A percentile compares a stretch with the other conserved stretches of the same genome.
Evolutionary conservation across 2,888 invertebrate species (phyloP).

Genomic region (Thera britannica): DNA sequence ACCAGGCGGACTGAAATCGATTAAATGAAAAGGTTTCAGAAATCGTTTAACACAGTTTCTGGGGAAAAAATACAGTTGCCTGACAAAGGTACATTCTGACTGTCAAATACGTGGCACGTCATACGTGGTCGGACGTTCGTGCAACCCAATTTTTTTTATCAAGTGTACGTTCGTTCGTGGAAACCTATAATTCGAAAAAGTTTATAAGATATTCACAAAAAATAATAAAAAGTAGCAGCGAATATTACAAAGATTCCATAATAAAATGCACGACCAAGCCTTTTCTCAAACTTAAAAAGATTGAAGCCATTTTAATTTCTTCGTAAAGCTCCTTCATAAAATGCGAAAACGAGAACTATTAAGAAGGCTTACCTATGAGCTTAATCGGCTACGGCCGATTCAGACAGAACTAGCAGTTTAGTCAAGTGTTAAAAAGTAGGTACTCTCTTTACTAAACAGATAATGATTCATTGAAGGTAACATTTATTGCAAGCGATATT

Average conservation of each 20-base stretch:
- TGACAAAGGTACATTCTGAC: too few species aligned
- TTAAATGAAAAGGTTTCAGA: background rate
- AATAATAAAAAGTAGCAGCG: background rate
- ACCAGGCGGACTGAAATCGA: background rate
- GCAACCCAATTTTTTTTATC: too few species aligned
- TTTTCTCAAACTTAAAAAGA: background rate
- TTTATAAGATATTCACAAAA: background rate
- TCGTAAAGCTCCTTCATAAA: conserved; percentile 4
- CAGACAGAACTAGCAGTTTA: background rate
- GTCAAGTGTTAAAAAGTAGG: background rate
- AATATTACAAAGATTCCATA: background rate
- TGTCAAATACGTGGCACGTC: too few species aligned
- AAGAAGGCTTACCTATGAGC: conserved; percentile 1
- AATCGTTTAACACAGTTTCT: background rate
- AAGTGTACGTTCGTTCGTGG: too few species aligned
- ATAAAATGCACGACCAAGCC: background rate
- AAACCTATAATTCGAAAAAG: too few species aligned
- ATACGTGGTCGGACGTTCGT: too few species aligned
- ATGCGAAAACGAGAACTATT: background rate
- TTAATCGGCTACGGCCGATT: background rate
- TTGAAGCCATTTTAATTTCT: background rate
- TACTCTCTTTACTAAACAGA: too few species aligned
- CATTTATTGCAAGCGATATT: too few species aligned
- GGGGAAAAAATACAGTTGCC: too few species aligned
- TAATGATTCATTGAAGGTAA: too few species aligned